Base-by-base conservation (phyloP, 1,140 invertebrate genomes). In the Ceratoteleas bidentatus region DNA sequence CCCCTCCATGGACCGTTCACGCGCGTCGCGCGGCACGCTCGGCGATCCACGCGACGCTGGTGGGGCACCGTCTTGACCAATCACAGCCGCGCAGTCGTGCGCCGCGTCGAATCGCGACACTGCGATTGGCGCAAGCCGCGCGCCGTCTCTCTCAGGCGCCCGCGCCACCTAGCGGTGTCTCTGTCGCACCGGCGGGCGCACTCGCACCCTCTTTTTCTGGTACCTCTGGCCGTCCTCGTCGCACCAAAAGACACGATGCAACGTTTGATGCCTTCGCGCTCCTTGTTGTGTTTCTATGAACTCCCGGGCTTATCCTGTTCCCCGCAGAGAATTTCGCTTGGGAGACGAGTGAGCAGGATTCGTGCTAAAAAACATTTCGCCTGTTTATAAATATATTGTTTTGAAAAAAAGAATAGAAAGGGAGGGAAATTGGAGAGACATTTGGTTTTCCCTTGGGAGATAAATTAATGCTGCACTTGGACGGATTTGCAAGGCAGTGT, bases 91-190 rank as follows among this genome's bases (percentile, higher is more conserved):
- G 69, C 64, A 77, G 87, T 87, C 89, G 86, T 84, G 87, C 87
- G 87, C 88, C 87, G 85, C 83, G 69, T 87, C 89, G 85, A 87
- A 87, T 87, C 85, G 70, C 76, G 79, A 74, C 68, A 50, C 70
- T 65, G 40, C 76, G 72, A 87, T 90, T 88, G 86, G 86, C 81
- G 80, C 84, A n/a, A 57, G 70, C 33, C 60, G 49, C 74, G 16
- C 38, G 79, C 62, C 7, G 56, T 57, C 54, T 52, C 50, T 53
- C 49, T 60, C 8, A 45, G 33, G 34, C 60, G 16, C 14, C 53
- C 40, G 61, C 58, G 14, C 80, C 65, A 52, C 13, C 66, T 66
- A 62, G 56, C 52, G 76, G 61, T 70, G 36, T 84, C 78, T 83
- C 62, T 70, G 53, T 66, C 33, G 14, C n/a, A 60, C 11, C 14